Base-by-base conservation (phyloP, 2,888 invertebrate genomes). In the Archips xylosteana region DNA sequence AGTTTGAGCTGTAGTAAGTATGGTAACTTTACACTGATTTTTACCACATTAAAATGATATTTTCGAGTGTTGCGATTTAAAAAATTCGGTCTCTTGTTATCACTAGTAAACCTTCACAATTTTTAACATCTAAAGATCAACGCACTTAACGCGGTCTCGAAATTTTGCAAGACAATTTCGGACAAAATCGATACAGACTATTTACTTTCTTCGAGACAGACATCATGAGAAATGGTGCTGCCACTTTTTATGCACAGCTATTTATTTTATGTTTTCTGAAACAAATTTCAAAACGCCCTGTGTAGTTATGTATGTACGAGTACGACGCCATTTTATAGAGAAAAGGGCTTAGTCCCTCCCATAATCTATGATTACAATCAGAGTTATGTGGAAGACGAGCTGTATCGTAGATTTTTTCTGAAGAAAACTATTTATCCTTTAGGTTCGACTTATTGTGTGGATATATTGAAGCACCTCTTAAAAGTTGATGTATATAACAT, bases 401-500 rank as follows among this genome's bases (percentile, higher is more conserved):
- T 61, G 47, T 71, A 71, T 45, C 34, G 64, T 59, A 64, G 63
- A 64, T 71, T 59, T 57, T 65, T 65, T 51, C n/a, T 12, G 15
- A 32, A 42, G 10, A 45, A 60, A 60, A 63, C 45, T 69, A 75
- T 70, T 71, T 75, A 75, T 83, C 86, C 85, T 57, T 32, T 57
- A 23, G 57, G 15, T 54, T 23, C 23, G 13, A 54, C 6, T 54
- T 8, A 54, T 54, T 54, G 23, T 54, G 23, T 8, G 15, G 8
- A 23, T 15, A 54, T 15, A n/a, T 13, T 49, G 15, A 54, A 54
- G 6, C 8, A 2, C 5, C 9, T 51, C 15, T 51, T 47, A 47
- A 47, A 47, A 8, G 51, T 15, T 51, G 8, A 51, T 15, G 6
- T 51, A 15, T 23, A 23, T 23, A 23, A 23, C 23, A 23, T 23